Evolutionary conservation across 2,797 vertebrate species (phyloP).

Genomic region (Hyperoplus lanceolatus): DNA sequence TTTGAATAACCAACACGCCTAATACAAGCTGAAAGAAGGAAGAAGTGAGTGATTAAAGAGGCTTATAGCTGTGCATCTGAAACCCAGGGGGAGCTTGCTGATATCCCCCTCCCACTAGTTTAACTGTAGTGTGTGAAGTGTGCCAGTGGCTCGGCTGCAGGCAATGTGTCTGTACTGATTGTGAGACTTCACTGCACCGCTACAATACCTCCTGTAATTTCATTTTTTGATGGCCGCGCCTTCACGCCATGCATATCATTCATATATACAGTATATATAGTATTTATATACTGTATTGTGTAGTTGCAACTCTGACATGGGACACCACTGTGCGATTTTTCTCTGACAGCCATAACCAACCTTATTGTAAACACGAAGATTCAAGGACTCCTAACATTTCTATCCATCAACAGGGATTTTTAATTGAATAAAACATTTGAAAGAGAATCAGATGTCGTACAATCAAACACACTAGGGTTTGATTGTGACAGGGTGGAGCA

Average conservation of each 20-base stretch:
- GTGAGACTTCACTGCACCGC: background rate
- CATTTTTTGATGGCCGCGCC: background rate
- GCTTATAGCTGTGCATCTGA: slow-evolving; percentile 17
- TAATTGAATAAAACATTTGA: too few relatives aligned
- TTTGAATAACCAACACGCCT: slow-evolving; percentile 26
- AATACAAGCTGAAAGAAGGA: slow-evolving; percentile 20
- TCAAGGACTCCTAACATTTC: too few relatives aligned
- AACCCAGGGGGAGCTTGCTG: slow-evolving; percentile 20
- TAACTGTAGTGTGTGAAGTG: slow-evolving; percentile 26
- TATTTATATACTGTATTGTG: background rate
- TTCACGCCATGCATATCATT: background rate
- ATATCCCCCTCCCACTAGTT: slow-evolving; percentile 19
- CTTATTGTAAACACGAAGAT: background rate
- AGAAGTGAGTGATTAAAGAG: slow-evolving; percentile 32
- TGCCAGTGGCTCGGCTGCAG: slow-evolving; percentile 46
- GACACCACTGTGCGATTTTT: background rate
- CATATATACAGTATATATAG: background rate
- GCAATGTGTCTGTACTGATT: slow-evolving; percentile 10
- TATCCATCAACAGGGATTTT: too few relatives aligned
- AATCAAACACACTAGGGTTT: too few relatives aligned
- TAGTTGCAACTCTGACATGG: background rate
- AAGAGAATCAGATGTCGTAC: too few relatives aligned
- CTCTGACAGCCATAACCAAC: background rate
- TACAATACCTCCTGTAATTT: slow-evolving; percentile 5
- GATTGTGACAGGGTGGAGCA: too few relatives aligned